These are phyloP conservation scores for Lepidonotus clava DNA, from an alignment of 2,888 invertebrate species.

Conservation along the genomic window DNA sequence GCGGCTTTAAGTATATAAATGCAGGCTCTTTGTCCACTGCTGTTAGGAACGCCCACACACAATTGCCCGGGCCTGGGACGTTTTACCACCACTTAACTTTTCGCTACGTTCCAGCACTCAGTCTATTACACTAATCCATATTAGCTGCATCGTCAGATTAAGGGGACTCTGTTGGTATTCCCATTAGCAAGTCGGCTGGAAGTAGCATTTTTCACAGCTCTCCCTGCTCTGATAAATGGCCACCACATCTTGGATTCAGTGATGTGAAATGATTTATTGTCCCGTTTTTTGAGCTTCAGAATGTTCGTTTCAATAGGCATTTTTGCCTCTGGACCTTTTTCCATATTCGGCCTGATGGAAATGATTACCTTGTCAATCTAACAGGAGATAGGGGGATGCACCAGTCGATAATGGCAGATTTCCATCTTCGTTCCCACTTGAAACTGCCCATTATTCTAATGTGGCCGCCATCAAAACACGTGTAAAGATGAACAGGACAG, in stretches of 20 bases:
- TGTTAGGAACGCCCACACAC: not conserved
- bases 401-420: no score
- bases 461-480: no score
- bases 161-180: not conserved
- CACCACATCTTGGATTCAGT: not conserved
- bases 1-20: no score
- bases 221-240: not conserved
- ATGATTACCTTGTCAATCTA: no score
- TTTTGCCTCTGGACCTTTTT: no score
- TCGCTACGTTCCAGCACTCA: not conserved
- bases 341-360: no score
- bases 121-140: not conserved
- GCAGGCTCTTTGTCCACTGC: not conserved
- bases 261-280: not conserved
- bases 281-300: not conserved
- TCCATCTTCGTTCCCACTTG: no score
- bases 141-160: not conserved
- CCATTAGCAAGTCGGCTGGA: not conserved
- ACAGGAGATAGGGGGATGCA: no score
- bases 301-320: not conserved
- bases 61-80: not conserved
- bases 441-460: no score
- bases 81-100: not conserved
- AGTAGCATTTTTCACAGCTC: not conserved
- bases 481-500: no score